These are phyloP conservation scores for Salmo trutta DNA, from an alignment of 2,797 vertebrate genomes.

Conservation along the genomic window DNA sequence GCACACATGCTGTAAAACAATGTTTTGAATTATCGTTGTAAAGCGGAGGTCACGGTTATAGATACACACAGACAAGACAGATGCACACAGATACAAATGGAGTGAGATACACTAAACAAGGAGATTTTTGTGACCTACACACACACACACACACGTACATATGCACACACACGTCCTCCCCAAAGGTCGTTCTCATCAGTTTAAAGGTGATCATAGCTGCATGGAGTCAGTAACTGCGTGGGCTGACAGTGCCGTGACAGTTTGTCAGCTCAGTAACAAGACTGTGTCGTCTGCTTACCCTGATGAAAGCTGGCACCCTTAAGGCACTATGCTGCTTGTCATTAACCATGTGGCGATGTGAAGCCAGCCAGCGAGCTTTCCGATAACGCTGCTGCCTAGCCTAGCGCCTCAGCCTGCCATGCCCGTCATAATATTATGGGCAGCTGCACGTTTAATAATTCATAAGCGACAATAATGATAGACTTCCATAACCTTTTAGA, in stretches of 20 bases:
- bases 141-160: slow-evolving; percentile 30
- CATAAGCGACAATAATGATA: slow-evolving; percentile 41
- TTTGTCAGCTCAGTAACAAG: slow-evolving; percentile 67
- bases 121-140: background rate
- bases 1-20: background rate
- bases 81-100: background rate
- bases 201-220: slow-evolving; percentile 66
- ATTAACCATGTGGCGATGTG: slow-evolving; percentile 39
- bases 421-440: slow-evolving; percentile 48
- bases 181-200: slow-evolving; percentile 56
- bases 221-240: slow-evolving; percentile 48
- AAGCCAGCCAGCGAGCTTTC: slow-evolving; percentile 21
- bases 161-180: slow-evolving; percentile 5
- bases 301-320: slow-evolving; percentile 64
- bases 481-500: slow-evolving; percentile 33
- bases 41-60: background rate
- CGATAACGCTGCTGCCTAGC: slow-evolving; percentile 12
- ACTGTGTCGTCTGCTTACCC: slow-evolving; percentile 59
- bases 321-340: slow-evolving; percentile 56
- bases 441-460: slow-evolving; percentile 67
- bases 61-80: background rate
- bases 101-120: background rate
- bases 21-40: background rate
- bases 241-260: slow-evolving; percentile 62
- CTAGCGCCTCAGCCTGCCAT: slow-evolving; percentile 22